phyloP scores from a whole-genome alignment of 2,888 invertebrate species.

The Drosophila meridiana region DNA sequence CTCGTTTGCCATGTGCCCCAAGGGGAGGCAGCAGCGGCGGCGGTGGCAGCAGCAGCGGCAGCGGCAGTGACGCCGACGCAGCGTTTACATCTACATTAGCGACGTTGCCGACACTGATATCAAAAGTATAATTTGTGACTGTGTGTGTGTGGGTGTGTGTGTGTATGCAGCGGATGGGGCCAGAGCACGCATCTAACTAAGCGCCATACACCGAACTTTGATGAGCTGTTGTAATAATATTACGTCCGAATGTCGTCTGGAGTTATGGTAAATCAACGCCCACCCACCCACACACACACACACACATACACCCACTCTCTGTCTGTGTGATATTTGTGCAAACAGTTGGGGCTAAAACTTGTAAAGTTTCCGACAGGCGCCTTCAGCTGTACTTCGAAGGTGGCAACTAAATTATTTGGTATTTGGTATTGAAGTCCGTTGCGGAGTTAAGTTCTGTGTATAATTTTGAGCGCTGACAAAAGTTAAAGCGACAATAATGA shows the following conservation, averaged over 20 bases:
- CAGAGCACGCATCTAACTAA: constrained; percentile 43
- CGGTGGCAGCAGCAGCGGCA: constrained; percentile 26
- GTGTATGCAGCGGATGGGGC: constrained; percentile 1
- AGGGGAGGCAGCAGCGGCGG: constrained; percentile 32
- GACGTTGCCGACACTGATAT: constrained; percentile 49
- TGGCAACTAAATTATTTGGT: constrained; percentile 78
- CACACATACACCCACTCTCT: not conserved
- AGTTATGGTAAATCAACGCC: constrained; percentile 66
- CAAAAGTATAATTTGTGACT: constrained; percentile 36
- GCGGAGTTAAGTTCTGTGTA: constrained; percentile 47
- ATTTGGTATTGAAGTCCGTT: constrained; percentile 54
- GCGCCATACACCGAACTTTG: constrained; percentile 56
- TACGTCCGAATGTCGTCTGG: constrained; percentile 73
- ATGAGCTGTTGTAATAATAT: constrained; percentile 79
- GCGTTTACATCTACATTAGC: constrained; percentile 78
- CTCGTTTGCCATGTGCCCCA: constrained; percentile 58
- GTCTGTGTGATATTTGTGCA: constrained; percentile 59
- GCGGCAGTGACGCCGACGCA: constrained; percentile 34
- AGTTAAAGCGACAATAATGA: constrained; percentile 46
- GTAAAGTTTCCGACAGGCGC: constrained; percentile 72
- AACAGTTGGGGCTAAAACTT: constrained; percentile 71
- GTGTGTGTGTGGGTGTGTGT: constrained; percentile 10
- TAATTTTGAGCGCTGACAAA: constrained; percentile 50
- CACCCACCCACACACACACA: constrained; percentile 5
- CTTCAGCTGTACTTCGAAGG: constrained; percentile 61